Conservation (phyloP, 2,113 vertebrate genomes). For the Acanthisitta chloris region DNA sequence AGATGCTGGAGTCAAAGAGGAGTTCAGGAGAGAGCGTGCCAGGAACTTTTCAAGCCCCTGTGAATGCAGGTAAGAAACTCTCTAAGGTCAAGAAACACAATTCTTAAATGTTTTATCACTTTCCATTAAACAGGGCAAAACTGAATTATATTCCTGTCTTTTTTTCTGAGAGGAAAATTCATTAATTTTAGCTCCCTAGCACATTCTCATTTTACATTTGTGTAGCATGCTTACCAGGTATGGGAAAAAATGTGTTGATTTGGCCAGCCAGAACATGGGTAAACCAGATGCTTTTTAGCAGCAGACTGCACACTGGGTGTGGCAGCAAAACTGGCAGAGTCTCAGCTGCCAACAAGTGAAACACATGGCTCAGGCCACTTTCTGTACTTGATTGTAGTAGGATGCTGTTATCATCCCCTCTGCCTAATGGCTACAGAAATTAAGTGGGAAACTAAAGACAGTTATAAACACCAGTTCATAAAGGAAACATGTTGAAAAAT, state of each 20-base stretch:
- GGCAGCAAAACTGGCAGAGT: not conserved
- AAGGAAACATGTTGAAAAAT: not conserved
- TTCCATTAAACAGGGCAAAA: not conserved
- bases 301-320: not conserved
- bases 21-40: conserved; percentile 65
- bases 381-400: not conserved
- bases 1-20: conserved; percentile 81
- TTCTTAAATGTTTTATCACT: not conserved
- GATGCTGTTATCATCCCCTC: not conserved
- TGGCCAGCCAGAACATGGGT: not conserved
- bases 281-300: not conserved
- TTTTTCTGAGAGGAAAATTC: not conserved
- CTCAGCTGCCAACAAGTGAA: not conserved
- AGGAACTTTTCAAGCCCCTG: conserved; percentile 64
- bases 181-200: not conserved
- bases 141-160: not conserved
- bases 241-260: not conserved
- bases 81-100: not conserved
- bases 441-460: not conserved
- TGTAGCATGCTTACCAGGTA: not conserved
- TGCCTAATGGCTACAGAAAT: not conserved
- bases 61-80: conserved; percentile 69
- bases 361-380: rapidly evolving
- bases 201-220: not conserved
- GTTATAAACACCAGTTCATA: not conserved